Base-by-base conservation (phyloP, 37 sponge, comb jelly and placozoan species). In the Halisarca cf. caerulea region DNA sequence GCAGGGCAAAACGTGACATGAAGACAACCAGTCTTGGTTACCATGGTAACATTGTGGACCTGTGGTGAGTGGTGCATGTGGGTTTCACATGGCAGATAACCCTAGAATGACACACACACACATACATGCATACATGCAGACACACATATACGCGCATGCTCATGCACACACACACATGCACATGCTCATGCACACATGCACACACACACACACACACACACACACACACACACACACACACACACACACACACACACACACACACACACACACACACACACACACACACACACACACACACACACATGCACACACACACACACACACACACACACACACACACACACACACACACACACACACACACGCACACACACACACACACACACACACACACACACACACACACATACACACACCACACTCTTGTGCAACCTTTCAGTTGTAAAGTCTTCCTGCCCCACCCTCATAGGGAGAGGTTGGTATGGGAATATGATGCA, bases 1-100 rank as follows among this genome's bases (percentile, higher is more conserved):
- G 91, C 42, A 41, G 66, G 45, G 94, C 92, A 18, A 86, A 71
- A 40, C 34, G 53, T 36, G 85, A 92, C 36, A 28, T 32, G 17
- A 18, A 60, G 35, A 32, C 97, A 20, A 71, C 91, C 45, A 96
- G 97, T 80, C 75, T 96, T 36, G 97, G 99, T 57, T 98, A 90
- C 87, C 89, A 88, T 57, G 99, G 99, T 18, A 98, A 98, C 79
- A 83, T 98, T 24, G 99, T 98, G 14, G 74, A 78, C 43, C 85
- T 98, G 41, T 98, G 99, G 97, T 94, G 82, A 80, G 87, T 84
- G 55, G n/a, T n/a, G n/a, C n/a, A 43, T 57, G 71, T 36, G 23
- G 32, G 23, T 55, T 55, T 55, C 57, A 17, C 57, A 55, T 55
- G 11, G 17, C 57, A n/a, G n/a, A n/a, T n/a, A 25, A 41, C 6